Conservation (phyloP, 2,888 invertebrate genomes). For the Adineta ricciae region DNA sequence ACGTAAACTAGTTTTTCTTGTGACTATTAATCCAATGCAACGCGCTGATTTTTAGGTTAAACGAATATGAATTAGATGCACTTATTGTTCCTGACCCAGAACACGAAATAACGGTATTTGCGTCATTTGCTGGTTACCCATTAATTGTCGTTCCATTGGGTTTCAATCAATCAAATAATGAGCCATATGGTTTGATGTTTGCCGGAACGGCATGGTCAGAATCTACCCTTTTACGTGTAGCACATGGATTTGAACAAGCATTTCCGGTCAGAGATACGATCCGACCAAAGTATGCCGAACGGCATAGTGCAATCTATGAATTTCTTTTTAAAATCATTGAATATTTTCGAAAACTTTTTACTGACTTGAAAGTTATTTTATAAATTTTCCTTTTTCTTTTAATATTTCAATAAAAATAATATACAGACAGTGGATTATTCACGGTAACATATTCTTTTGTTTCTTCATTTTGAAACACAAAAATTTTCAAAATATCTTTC, state of each 20-base stretch:
- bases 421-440: too few relatives aligned
- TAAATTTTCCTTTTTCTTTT: too few relatives aligned
- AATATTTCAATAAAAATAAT: too few relatives aligned
- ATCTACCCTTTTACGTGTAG: not conserved
- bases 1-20: not conserved
- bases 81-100: not conserved
- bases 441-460: too few relatives aligned
- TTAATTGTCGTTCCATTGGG: not conserved
- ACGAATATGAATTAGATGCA: not conserved
- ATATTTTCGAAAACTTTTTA: not conserved
- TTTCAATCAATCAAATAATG: not conserved
- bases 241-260: slow-evolving; percentile 17
- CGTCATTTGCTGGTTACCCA: not conserved
- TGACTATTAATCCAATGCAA: not conserved
- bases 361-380: too few relatives aligned
- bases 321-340: not conserved
- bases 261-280: not conserved
- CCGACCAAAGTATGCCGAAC: not conserved
- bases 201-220: not conserved
- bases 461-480: too few relatives aligned
- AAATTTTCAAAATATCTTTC: too few relatives aligned
- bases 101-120: not conserved
- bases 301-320: not conserved
- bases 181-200: not conserved
- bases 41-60: not conserved